Percentiles rank a stretch among this genome's conserved stretches.
Evolutionary conservation across 2,113 vertebrate species (phyloP).

Genomic region (Gobius niger): DNA sequence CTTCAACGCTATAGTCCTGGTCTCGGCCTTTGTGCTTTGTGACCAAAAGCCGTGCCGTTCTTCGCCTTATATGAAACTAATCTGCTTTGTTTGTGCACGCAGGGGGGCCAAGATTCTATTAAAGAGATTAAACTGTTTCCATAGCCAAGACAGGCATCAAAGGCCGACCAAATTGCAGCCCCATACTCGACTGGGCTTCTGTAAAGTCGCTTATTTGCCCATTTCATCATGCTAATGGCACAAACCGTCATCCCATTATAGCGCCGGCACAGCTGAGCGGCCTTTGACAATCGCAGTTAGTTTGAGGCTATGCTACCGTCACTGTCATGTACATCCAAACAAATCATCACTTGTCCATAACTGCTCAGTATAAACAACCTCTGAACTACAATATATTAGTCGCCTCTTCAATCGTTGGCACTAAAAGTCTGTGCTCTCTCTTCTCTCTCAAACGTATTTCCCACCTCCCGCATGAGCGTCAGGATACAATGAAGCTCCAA

Average conservation of each 20-base stretch:
- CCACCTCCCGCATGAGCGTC: constrained; percentile 3
- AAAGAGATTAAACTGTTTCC: constrained; percentile 77
- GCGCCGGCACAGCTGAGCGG: constrained; percentile 62
- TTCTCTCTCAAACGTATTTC: constrained; percentile 16
- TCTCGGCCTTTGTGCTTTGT: constrained; percentile 46
- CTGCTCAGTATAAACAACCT: constrained; percentile 54
- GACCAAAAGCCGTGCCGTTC: constrained; percentile 45
- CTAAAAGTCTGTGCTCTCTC: background rate
- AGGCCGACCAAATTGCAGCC: constrained; percentile 76
- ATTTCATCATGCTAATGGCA: constrained; percentile 82
- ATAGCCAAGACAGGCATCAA: constrained; percentile 79
- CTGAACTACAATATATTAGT: constrained; percentile 61
- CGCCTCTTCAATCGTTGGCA: constrained; percentile 37
- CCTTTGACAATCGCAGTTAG: constrained; percentile 73
- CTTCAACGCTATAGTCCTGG: constrained; percentile 12
- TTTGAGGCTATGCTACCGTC: constrained; percentile 66
- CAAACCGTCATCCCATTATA: constrained; percentile 71
- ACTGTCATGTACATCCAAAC: constrained; percentile 60
- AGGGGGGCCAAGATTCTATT: constrained; percentile 72
- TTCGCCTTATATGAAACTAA: constrained; percentile 65
- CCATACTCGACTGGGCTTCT: constrained; percentile 69
- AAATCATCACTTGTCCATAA: constrained; percentile 73
- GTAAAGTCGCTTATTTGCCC: constrained; percentile 78
- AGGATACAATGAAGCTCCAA: constrained; percentile 31
- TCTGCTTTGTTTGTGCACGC: constrained; percentile 67